Percentiles rank a stretch among this genome's conserved stretches.
phyloP scores from a whole-genome alignment of 2,113 vertebrate species.

The Corythornis vintsioides region DNA sequence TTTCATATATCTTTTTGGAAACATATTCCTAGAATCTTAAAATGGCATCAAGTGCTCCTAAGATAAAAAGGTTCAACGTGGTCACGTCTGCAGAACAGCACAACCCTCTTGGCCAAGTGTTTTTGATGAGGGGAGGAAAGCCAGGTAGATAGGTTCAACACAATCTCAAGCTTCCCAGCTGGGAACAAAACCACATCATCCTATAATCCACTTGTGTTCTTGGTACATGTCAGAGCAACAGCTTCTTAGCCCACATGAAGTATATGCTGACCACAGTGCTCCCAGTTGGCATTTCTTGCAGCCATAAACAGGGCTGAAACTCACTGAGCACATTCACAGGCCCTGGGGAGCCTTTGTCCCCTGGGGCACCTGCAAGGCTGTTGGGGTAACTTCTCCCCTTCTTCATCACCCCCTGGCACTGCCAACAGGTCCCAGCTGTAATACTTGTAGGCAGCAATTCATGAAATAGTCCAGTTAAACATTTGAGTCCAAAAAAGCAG shows the following conservation, averaged over 20 bases:
- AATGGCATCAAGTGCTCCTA: background rate
- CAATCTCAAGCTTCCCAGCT: background rate
- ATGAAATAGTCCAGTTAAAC: background rate
- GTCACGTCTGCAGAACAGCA: background rate
- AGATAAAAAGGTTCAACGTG: background rate
- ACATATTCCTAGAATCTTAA: constrained; percentile 30
- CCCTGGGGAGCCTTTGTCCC: background rate
- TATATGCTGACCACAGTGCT: background rate
- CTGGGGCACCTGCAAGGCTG: background rate
- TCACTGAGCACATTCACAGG: background rate
- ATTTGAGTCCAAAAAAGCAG: background rate
- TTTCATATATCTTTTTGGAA: constrained; percentile 32
- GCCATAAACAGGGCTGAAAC: background rate
- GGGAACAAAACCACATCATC: background rate
- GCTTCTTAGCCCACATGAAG: background rate
- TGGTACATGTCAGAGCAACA: background rate
- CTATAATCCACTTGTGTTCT: background rate
- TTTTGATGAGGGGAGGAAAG: background rate
- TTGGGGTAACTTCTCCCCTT: background rate
- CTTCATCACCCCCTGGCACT: background rate
- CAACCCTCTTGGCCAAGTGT: background rate
- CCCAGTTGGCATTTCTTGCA: background rate
- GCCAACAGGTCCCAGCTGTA: background rate
- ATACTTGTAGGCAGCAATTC: background rate
- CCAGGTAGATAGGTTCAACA: background rate